These are phyloP conservation scores for Drosophila kanekoi DNA, from an alignment of 2,888 invertebrate species.

Conservation along the genomic window DNA sequence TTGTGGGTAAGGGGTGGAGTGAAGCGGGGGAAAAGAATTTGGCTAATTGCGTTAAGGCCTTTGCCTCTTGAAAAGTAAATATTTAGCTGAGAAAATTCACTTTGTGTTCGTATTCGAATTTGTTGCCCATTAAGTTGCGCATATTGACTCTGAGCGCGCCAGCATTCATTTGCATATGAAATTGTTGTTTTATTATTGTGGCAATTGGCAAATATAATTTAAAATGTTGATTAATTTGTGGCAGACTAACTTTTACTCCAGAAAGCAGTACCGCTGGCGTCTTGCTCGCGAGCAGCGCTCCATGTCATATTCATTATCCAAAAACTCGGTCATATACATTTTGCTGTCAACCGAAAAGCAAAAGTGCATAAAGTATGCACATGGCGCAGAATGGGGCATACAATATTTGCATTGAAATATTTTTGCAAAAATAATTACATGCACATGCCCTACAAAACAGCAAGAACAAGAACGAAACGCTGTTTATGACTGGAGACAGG, in stretches of 20 bases:
- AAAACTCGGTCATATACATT: constrained; percentile 74
- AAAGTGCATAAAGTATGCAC: constrained; percentile 75
- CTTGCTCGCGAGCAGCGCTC: constrained; percentile 8
- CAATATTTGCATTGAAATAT: constrained; percentile 80
- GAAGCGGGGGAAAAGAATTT: constrained; percentile 3
- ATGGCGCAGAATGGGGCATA: constrained; percentile 59
- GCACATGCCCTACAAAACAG: constrained; percentile 68
- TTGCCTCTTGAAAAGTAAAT: constrained; percentile 58
- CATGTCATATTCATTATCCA: constrained; percentile 1
- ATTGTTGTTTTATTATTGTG: constrained; percentile 57
- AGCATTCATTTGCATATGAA: constrained; percentile 76
- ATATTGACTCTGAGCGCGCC: constrained; percentile 54
- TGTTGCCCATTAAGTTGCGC: constrained; percentile 76
- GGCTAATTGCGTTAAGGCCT: constrained; percentile 52
- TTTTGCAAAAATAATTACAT: constrained; percentile 79
- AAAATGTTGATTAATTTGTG: constrained; percentile 72
- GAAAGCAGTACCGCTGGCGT: constrained; percentile 14
- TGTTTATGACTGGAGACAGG: constrained; percentile 75
- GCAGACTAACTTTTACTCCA: constrained; percentile 46
- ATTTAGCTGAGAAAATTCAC: constrained; percentile 65
- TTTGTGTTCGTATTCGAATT: constrained; percentile 56
- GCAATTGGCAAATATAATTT: constrained; percentile 71
- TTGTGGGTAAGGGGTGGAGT: constrained; percentile 2
- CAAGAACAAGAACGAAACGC: constrained; percentile 24
- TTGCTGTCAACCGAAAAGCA: constrained; percentile 74